phyloP scores from a whole-genome alignment of 1,140 invertebrate genomes.

The Saxidomus purpurata region DNA sequence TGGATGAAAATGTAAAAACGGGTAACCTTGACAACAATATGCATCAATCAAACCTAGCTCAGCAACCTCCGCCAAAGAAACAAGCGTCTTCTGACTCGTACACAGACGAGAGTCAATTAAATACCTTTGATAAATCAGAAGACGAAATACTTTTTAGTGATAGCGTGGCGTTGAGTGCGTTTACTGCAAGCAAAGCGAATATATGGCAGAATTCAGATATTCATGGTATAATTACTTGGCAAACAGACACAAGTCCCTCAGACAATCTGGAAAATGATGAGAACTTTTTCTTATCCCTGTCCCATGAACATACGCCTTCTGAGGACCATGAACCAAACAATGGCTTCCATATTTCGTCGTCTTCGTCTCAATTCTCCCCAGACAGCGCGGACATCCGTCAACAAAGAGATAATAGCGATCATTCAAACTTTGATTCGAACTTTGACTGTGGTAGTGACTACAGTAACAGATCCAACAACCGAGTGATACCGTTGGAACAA shows the following conservation, averaged over 20 bases:
- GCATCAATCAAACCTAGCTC: conserved; percentile 34
- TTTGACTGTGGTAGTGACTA: conserved; percentile 37
- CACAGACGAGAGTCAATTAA: conserved; percentile 67
- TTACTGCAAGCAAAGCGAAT: conserved; percentile 69
- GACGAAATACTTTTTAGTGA: conserved; percentile 81
- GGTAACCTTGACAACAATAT: conserved; percentile 56
- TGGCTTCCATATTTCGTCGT: conserved; percentile 5
- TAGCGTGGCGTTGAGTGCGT: conserved; percentile 72
- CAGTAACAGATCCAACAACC: conserved; percentile 32
- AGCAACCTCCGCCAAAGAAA: conserved; percentile 36
- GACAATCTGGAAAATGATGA: conserved; percentile 80
- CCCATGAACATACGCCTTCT: conserved; percentile 75
- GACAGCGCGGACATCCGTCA: neutral
- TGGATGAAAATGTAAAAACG: conserved; percentile 48
- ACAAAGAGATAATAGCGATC: conserved; percentile 23
- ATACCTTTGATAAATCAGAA: conserved; percentile 69
- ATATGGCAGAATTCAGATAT: conserved; percentile 68
- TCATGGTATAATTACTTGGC: conserved; percentile 68
- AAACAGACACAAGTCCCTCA: conserved; percentile 80
- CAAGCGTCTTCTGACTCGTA: conserved; percentile 65
- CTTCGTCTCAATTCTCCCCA: conserved; percentile 23
- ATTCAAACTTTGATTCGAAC: conserved; percentile 15
- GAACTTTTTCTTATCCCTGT: conserved; percentile 75
- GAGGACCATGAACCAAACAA: conserved; percentile 64
- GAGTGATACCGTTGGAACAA: conserved; percentile 50